These are phyloP conservation scores for Platygyra sinensis DNA, from an alignment of 64 coral and sea anemone species.

Conservation along the genomic window DNA sequence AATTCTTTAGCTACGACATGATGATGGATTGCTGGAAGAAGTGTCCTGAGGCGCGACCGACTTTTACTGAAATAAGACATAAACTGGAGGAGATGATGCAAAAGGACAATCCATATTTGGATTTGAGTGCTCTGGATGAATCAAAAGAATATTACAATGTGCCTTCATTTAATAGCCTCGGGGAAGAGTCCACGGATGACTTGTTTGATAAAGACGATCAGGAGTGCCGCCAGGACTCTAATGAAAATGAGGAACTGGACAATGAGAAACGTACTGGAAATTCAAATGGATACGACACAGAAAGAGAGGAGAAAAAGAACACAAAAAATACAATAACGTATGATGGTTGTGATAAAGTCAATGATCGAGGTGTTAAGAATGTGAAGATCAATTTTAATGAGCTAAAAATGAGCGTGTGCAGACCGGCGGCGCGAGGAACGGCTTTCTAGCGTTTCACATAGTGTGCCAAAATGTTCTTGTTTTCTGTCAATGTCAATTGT, in stretches of 20 bases:
- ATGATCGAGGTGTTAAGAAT: neutral
- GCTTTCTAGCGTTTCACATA: neutral
- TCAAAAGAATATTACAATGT: conserved; percentile 17
- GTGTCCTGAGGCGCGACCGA: conserved; percentile 45
- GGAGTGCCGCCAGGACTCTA: neutral
- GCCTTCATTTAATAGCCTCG: conserved; percentile 7
- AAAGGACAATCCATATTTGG: conserved; percentile 65
- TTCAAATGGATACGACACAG: neutral
- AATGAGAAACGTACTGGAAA: neutral
- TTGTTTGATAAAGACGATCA: neutral
- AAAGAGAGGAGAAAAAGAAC: neutral
- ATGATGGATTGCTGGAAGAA: conserved; percentile 73
- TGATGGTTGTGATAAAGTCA: neutral
- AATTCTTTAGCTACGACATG: conserved; percentile 46
- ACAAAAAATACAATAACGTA: neutral
- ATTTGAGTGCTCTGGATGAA: conserved; percentile 37
- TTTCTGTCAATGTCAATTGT: no score
- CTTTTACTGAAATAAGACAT: conserved; percentile 47
- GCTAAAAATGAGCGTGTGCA: neutral
- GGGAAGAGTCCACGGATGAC: conserved; percentile 40
- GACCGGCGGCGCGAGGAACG: neutral
- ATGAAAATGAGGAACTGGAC: neutral
- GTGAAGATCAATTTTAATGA: neutral
- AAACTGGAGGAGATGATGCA: conserved; percentile 69
- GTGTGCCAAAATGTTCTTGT: no score